These are phyloP conservation scores for Bombus picipes DNA, from an alignment of 1,140 invertebrate species.

Conservation along the genomic window DNA sequence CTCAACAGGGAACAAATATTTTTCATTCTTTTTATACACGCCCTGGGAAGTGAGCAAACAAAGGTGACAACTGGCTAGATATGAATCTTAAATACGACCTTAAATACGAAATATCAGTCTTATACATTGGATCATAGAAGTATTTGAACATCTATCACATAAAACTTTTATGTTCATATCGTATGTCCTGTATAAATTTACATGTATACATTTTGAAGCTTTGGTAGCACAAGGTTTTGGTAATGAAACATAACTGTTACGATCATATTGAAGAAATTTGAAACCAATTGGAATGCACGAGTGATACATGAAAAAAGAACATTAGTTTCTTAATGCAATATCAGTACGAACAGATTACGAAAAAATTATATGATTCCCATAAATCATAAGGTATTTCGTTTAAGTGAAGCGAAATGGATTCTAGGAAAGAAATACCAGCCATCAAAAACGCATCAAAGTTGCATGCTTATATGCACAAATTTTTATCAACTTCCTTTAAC, in stretches of 20 bases:
- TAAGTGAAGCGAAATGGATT: neutral
- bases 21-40: neutral
- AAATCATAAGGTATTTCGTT: neutral
- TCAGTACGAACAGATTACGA: neutral
- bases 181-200: no score
- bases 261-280: no score
- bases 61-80: neutral
- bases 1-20: neutral
- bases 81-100: neutral
- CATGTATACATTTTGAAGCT: no score
- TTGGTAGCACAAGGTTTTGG: no score
- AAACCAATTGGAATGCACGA: no score
- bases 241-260: no score
- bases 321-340: neutral
- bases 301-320: neutral
- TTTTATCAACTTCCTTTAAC: neutral
- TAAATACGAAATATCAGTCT: neutral
- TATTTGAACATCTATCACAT: no score
- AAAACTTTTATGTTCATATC: no score
- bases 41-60: neutral
- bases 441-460: constrained; percentile 19
- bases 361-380: neutral
- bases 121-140: no score
- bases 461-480: neutral
- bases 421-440: neutral